These are phyloP conservation scores for Paelopatides confundens DNA, from an alignment of 53 echinoderm and acorn worm genomes.

Conservation along the genomic window DNA sequence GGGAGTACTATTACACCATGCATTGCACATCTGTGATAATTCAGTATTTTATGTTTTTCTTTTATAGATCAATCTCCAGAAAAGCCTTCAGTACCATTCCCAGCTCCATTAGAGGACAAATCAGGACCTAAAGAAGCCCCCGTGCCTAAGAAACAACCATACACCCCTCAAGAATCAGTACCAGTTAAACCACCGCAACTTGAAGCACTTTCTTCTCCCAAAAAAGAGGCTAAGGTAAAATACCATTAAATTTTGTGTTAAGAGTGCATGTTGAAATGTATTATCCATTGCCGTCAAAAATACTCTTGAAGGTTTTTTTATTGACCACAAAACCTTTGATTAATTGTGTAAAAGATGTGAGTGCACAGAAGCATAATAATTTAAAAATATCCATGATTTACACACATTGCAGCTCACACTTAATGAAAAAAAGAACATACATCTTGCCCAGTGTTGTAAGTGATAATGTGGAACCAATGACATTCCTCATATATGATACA, in stretches of 20 bases:
- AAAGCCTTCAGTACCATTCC: slow-evolving; percentile 66
- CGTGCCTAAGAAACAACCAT: slow-evolving; percentile 47
- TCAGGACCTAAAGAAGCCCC: slow-evolving; percentile 17
- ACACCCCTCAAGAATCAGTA: slow-evolving; percentile 45
- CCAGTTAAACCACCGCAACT: slow-evolving; percentile 4
- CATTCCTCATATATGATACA: no score
- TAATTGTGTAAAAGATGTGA: no score
- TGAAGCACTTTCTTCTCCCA: not conserved
- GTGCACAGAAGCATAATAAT: no score
- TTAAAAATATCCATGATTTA: no score
- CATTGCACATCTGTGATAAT: no score
- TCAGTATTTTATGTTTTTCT: not conserved
- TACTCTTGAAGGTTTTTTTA: not conserved
- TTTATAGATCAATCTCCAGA: slow-evolving; percentile 13
- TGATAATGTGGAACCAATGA: no score
- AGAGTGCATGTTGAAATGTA: not conserved
- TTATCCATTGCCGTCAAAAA: not conserved
- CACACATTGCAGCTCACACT: no score
- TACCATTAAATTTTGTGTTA: no score
- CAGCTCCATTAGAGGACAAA: slow-evolving; percentile 81
- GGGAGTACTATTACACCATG: not conserved
- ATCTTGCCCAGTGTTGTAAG: no score
- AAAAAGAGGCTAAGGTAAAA: slow-evolving; percentile 26
- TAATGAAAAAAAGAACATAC: no score
- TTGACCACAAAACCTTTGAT: no score